Evolutionary conservation across 2,888 invertebrate genomes (phyloP).

Genomic region (Lysandra coridon): DNA sequence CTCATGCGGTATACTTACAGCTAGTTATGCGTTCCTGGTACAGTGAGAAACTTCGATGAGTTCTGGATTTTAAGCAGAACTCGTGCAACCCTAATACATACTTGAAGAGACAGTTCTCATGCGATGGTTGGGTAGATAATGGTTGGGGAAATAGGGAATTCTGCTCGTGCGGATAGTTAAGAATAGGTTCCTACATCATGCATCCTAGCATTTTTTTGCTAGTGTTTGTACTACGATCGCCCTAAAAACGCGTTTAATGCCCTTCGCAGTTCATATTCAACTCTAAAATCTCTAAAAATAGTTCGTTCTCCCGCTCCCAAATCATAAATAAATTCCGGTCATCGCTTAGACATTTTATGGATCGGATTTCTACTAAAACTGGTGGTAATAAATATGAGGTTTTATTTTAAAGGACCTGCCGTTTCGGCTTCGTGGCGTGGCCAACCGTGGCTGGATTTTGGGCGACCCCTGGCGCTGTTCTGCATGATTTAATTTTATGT

Average conservation of each 20-base stretch:
- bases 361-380: constrained; percentile 25
- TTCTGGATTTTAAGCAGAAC: not conserved
- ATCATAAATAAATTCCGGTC: constrained; percentile 26
- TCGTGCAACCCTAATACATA: not conserved
- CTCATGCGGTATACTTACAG: constrained; percentile 20
- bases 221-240: not conserved
- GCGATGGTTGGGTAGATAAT: not conserved
- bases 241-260: not conserved
- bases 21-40: constrained; percentile 16
- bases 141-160: not conserved
- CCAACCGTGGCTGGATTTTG: constrained; percentile 4
- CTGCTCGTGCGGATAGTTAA: not conserved
- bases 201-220: not conserved
- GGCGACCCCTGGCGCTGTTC: constrained; percentile 22
- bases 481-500: constrained; percentile 25
- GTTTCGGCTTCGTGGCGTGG: constrained; percentile 18
- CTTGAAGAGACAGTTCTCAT: not conserved
- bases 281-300: not conserved
- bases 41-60: constrained; percentile 15
- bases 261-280: not conserved
- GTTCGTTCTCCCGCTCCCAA: not conserved
- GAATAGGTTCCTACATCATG: not conserved
- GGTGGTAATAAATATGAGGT: constrained; percentile 26
- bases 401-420: constrained; percentile 25
- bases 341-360: constrained; percentile 28